A percentile compares a stretch with the other conserved stretches of the same genome.
phyloP scores from a whole-genome alignment of 2,113 vertebrate genomes.

The Cyprinodon tularosa region DNA sequence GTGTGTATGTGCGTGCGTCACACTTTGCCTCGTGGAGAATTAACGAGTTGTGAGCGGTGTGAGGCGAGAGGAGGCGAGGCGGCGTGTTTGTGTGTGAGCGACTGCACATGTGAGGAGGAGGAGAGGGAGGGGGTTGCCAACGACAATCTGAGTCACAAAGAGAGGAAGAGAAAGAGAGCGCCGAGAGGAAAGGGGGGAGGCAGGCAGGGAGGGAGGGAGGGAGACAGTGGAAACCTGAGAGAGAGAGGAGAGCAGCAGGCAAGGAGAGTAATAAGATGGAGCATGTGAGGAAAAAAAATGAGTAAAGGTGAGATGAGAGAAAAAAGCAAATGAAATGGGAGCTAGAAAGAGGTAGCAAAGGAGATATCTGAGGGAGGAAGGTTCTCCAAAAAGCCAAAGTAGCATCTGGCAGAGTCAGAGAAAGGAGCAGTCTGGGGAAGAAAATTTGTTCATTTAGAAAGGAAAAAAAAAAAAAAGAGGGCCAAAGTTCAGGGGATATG shows the following conservation, averaged over 20 bases:
- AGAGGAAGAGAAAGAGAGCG: conserved; percentile 74
- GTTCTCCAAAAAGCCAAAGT: conserved; percentile 11
- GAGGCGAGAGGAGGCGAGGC: conserved; percentile 57
- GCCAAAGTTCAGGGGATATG: conserved; percentile 41
- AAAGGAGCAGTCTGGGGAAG: conserved; percentile 51
- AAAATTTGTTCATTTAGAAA: conserved; percentile 61
- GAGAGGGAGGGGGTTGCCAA: conserved; percentile 65
- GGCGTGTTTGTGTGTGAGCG: conserved; percentile 30
- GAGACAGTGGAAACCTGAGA: conserved; percentile 64
- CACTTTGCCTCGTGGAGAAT: conserved; percentile 78
- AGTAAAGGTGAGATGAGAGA: conserved; percentile 32
- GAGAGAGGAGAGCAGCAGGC: conserved; percentile 41
- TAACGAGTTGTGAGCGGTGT: conserved; percentile 77
- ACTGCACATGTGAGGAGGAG: conserved; percentile 30
- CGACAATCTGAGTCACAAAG: conserved; percentile 80
- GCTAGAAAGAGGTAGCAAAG: conserved; percentile 35
- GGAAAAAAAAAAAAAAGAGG: conserved; percentile 14
- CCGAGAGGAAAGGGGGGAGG: conserved; percentile 58
- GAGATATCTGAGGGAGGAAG: conserved; percentile 34
- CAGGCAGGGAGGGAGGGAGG: conserved; percentile 50
- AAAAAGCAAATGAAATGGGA: conserved; percentile 27
- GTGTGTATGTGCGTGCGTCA: conserved; percentile 61
- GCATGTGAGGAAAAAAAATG: conserved; percentile 35
- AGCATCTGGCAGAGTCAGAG: conserved; percentile 52
- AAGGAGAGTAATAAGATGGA: conserved; percentile 35